Evolutionary conservation across 2,797 vertebrate species (phyloP), one percentile per base, ranked within the genome.

Genomic region (Peromyscus nudipes): DNA sequence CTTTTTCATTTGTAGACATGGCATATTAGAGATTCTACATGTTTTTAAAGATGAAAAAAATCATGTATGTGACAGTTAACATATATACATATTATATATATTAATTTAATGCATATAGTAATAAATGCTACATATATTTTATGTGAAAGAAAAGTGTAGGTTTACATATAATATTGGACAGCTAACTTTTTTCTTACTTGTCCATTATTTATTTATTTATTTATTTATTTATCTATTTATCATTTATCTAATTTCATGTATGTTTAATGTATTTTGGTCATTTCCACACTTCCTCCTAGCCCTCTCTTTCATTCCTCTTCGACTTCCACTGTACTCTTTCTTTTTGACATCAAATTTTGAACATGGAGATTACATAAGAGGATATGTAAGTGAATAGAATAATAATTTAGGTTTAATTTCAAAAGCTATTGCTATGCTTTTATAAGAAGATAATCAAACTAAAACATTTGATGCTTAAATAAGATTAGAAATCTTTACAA

Each of bases 341-440:
- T 55, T 13, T 40, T 73, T 71, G 69, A 79, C 55, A 93, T 5
- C 12, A 71, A 84, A 82, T 91, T 97, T 94, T 82, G 25, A 89
- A 92, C 46, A 87, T 69, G 46, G 82, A 92, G 86, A 69, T 83
- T 55, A 62, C 21, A 87, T 52, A 93, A 76, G 84, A 94, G 40
- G 40, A 75, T 69, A 71, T 73, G 1, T 52, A 94, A 89, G 0
- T 85, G 23, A 62, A 89, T 64, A 37, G n/a, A 93, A 77, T 93
- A 87, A 87, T 94, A 95, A 87, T 46, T 82, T 84, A 94, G 75
- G 80, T 91, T 67, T 81, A 89, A 83, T 92, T 27, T 94, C 43
- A 79, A 95, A 96, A 83, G 14, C 21, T 69, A 73, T 73, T 31
- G 29, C 16, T 94, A 76, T 83, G 57, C 31, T 91, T 92, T 96